phyloP scores from a whole-genome alignment of 2,797 vertebrate species.

The Agapornis canus region DNA sequence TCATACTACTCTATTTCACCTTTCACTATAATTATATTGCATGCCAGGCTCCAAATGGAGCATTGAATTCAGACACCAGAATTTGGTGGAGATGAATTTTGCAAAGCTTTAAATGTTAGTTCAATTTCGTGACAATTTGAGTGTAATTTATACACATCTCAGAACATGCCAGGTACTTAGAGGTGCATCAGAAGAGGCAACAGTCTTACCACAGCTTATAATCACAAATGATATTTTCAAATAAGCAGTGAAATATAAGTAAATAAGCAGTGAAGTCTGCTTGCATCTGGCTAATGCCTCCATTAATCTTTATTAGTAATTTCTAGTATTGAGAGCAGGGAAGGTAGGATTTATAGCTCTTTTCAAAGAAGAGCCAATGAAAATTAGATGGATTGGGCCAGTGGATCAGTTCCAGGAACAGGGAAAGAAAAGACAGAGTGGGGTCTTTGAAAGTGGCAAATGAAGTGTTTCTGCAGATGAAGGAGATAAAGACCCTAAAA shows the following conservation, averaged over 20 bases:
- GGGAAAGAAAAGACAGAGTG: not conserved
- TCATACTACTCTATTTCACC: constrained; percentile 57
- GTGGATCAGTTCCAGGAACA: constrained; percentile 8
- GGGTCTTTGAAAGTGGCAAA: not conserved
- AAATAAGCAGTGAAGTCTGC: not conserved
- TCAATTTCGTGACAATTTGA: constrained; percentile 4
- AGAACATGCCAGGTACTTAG: not conserved
- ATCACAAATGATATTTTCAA: not conserved
- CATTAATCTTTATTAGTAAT: constrained; percentile 21
- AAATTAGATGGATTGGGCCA: constrained; percentile 41
- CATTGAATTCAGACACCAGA: constrained; percentile 14
- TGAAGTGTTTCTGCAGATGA: constrained; percentile 1
- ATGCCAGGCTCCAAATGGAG: constrained; percentile 24
- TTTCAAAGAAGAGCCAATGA: not conserved
- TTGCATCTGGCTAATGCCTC: constrained; percentile 1
- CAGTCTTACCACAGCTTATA: not conserved
- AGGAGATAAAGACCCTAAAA: not conserved
- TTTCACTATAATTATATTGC: constrained; percentile 31
- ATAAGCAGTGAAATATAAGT: constrained; percentile 8
- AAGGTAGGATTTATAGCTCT: constrained; percentile 27
- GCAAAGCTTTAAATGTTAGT: constrained; percentile 17
- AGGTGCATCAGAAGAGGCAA: not conserved
- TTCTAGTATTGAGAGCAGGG: not conserved
- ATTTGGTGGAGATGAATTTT: constrained; percentile 7
- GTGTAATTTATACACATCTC: not conserved